These are phyloP conservation scores for Entomobrya proxima DNA, from an alignment of 2,888 invertebrate genomes.

Conservation along the genomic window DNA sequence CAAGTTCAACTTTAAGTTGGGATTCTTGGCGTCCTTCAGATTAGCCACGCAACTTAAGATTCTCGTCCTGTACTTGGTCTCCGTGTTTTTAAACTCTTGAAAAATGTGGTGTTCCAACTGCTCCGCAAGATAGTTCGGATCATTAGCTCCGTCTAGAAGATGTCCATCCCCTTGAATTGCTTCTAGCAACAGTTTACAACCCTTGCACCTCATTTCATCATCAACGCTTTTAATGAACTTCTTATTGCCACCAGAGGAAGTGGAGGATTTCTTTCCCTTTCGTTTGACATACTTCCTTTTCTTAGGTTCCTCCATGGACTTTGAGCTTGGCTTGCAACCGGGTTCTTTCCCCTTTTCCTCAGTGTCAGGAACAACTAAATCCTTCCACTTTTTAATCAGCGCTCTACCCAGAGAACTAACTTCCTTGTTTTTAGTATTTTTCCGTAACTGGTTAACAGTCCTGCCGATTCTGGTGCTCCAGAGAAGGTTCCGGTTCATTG, in stretches of 20 bases:
- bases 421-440: constrained; percentile 95
- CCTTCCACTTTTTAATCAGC: constrained; percentile 98
- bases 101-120: constrained; percentile 94
- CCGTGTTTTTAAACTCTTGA: constrained; percentile 94
- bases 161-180: constrained; percentile 86
- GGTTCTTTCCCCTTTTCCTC: constrained; percentile 70
- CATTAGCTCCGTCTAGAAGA: constrained; percentile 84
- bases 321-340: constrained; percentile 59
- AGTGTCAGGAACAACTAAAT: constrained; percentile 85
- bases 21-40: constrained; percentile 96
- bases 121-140: constrained; percentile 91
- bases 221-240: constrained; percentile 69
- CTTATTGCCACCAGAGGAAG: constrained; percentile 66
- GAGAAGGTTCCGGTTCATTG: constrained; percentile 94
- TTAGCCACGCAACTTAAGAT: constrained; percentile 97
- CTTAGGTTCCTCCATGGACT: constrained; percentile 67
- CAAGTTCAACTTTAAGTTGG: constrained; percentile 92
- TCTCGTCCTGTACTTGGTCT: constrained; percentile 96
- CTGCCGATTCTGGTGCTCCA: constrained; percentile 98
- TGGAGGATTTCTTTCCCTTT: no score
- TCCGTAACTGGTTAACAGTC: constrained; percentile 97
- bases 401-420: constrained; percentile 95
- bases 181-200: constrained; percentile 89
- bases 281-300: no score
- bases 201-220: constrained; percentile 91